These are phyloP conservation scores for Aleadryas rufinucha DNA, from an alignment of 2,113 vertebrate genomes.

Conservation along the genomic window DNA sequence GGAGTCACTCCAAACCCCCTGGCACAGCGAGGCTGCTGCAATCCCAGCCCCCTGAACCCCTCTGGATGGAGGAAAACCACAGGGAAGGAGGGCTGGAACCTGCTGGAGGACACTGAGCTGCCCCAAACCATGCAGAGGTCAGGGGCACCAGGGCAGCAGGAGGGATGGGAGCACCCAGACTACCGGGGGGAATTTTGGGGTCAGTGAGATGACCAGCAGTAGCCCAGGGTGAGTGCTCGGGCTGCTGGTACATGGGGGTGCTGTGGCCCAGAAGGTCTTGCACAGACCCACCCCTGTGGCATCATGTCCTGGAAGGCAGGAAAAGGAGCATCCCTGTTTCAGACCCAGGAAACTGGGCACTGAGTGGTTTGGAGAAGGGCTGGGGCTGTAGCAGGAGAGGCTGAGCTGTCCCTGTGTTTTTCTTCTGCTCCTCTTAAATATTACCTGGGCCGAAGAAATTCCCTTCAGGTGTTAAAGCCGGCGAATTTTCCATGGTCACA, in stretches of 20 bases:
- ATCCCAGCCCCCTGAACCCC: background rate
- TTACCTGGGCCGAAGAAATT: background rate
- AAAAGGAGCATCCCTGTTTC: background rate
- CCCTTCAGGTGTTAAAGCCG: background rate
- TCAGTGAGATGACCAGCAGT: background rate
- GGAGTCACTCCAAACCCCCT: fast-evolving
- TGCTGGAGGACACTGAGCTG: background rate
- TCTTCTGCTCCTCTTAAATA: background rate
- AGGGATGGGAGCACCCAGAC: background rate
- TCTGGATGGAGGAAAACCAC: background rate
- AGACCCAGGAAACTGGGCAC: fast-evolving
- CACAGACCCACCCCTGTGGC: background rate
- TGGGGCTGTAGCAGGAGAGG: background rate
- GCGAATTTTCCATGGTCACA: background rate
- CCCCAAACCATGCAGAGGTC: background rate
- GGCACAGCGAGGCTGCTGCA: background rate
- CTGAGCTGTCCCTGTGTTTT: background rate
- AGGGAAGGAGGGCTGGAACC: background rate
- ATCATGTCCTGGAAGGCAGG: background rate
- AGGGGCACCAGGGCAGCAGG: background rate
- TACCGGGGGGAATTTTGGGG: background rate
- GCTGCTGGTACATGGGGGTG: background rate
- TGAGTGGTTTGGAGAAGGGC: background rate
- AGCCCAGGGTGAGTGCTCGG: background rate
- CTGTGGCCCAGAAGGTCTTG: background rate